Base-by-base conservation (phyloP, 2,113 vertebrate genomes). In the Prionailurus viverrinus region DNA sequence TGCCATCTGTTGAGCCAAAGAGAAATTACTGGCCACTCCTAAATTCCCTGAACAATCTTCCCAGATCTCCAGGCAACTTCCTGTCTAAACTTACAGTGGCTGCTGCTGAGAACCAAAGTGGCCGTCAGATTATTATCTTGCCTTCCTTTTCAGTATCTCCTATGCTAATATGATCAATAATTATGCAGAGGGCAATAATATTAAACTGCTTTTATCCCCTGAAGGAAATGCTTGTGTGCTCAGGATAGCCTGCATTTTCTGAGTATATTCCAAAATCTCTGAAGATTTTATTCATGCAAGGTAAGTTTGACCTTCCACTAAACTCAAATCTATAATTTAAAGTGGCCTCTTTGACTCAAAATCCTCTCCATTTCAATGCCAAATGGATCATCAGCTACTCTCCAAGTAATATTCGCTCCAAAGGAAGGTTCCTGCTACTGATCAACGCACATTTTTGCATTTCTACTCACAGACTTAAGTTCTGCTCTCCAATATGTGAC, bases 291-390 rank as follows among this genome's bases (percentile, higher is more conserved):
- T 98, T 98, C 98, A 98, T 96, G 94, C 95, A 95, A 97, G 79
- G 74, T 95, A 97, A 97, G 95, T 97, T 25, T 98, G 97, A 98
- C 97, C 98, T 98, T 97, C 96, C 97, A 97, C 94, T 95, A 97
- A 98, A 98, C 96, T 98, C 96, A 96, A 98, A 98, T 98, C 97
- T 97, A 97, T 98, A 97, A 98, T 97, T 98, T 97, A 98, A 97
- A 98, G 91, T 97, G 94, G 89, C 96, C 97, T 97, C 95, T 98
- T 96, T 97, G 97, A 98, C 98, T 98, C 95, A 92, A 97, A 98
- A 98, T 98, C 96, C 91, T 89, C 94, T 94, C 91, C 79, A 93
- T 96, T 97, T 97, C 98, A 98, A 96, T 96, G 97, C 96, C 91
- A 97, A 98, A 98, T 97, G 95, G 97, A 97, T 97, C 97, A 96